A percentile compares a stretch with the other conserved stretches of the same genome.
phyloP scores from a whole-genome alignment of 2,113 vertebrate species.

The Pimephales promelas region DNA sequence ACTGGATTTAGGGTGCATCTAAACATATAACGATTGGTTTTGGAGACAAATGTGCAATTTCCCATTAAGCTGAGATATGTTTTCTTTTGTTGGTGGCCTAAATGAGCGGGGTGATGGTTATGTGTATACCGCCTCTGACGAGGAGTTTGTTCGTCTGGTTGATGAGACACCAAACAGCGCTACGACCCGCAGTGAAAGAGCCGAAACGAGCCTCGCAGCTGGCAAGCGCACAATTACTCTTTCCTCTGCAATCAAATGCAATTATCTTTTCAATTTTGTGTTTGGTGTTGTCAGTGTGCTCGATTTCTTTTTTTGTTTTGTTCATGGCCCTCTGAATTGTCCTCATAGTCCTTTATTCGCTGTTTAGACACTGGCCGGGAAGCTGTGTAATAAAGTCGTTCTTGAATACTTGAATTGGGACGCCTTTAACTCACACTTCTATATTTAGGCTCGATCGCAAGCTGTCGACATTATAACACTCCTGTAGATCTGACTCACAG shows the following conservation, averaged over 20 bases:
- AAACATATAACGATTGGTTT: not conserved
- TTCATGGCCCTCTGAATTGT: not conserved
- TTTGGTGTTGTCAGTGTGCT: conserved; percentile 14
- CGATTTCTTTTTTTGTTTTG: not conserved
- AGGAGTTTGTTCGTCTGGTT: conserved; percentile 30
- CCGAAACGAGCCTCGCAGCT: conserved; percentile 48
- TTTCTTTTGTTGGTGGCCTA: conserved; percentile 31
- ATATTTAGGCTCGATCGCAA: conserved; percentile 38
- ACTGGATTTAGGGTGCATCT: not conserved
- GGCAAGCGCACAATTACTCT: conserved; percentile 47
- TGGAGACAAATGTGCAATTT: conserved; percentile 21
- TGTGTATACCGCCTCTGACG: conserved; percentile 31
- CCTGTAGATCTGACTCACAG: conserved; percentile 26
- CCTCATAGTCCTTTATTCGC: not conserved
- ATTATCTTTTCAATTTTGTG: conserved; percentile 44
- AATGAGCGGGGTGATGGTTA: conserved; percentile 41
- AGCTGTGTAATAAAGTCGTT: not conserved
- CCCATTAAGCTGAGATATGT: not conserved
- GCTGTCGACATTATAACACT: conserved; percentile 1
- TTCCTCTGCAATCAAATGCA: conserved; percentile 50
- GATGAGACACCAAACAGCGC: conserved; percentile 43
- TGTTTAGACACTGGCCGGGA: not conserved
- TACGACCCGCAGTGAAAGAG: conserved; percentile 22
- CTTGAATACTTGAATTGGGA: conserved; percentile 17
- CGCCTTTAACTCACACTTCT: conserved; percentile 29